These are phyloP conservation scores for Shargacucullia verbasci DNA, from an alignment of 2,888 invertebrate species.

Conservation along the genomic window DNA sequence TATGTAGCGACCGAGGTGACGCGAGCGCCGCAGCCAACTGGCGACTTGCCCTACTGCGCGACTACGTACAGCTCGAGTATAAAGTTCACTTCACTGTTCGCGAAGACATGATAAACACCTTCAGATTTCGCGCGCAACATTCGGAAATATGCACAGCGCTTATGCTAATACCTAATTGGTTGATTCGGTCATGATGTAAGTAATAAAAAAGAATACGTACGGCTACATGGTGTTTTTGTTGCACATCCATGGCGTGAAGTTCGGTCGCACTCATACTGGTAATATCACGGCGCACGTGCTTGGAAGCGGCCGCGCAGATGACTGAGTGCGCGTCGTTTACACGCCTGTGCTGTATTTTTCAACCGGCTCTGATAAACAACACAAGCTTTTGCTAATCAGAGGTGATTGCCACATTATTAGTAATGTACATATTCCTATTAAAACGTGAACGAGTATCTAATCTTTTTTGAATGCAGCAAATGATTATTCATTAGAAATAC, in stretches of 20 bases:
- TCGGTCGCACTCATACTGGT: constrained; percentile 48
- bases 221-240: constrained; percentile 60
- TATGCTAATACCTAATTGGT: constrained; percentile 15
- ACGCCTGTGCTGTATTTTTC: constrained; percentile 68
- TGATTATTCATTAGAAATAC: constrained; percentile 5
- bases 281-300: constrained; percentile 64
- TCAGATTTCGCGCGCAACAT: constrained; percentile 58
- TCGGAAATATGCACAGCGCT: constrained; percentile 17
- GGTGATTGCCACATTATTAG: constrained; percentile 62
- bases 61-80: constrained; percentile 74
- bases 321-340: constrained; percentile 66
- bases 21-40: constrained; percentile 84
- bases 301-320: constrained; percentile 64
- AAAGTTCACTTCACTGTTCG: constrained; percentile 80
- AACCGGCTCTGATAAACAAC: constrained; percentile 75
- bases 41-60: constrained; percentile 82
- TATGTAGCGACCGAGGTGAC: constrained; percentile 69
- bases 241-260: constrained; percentile 60
- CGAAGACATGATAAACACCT: constrained; percentile 64
- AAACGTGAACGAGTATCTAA: constrained; percentile 41
- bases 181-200: constrained; percentile 14
- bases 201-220: constrained; percentile 63
- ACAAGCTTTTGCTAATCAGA: constrained; percentile 71
- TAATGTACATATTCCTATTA: constrained; percentile 35
- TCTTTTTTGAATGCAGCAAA: constrained; percentile 24